Percentiles rank a stretch among this genome's conserved stretches.
These are phyloP conservation scores for Trypoxylus dichotomus DNA, from an alignment of 1,140 invertebrate genomes.

Conservation along the genomic window DNA sequence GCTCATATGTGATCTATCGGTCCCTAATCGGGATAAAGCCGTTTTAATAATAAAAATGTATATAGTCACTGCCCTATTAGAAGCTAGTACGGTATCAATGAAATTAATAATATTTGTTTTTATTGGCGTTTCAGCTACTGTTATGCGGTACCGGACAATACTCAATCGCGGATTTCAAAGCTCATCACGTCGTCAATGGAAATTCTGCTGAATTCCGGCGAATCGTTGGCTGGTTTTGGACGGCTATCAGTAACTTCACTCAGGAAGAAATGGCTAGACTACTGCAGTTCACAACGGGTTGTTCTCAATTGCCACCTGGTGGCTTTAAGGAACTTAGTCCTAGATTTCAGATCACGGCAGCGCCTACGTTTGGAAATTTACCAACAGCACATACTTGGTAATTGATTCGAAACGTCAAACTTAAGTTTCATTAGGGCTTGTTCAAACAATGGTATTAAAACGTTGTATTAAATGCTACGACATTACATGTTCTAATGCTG, in stretches of 20 bases:
- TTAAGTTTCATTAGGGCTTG: too few relatives aligned
- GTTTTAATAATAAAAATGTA: too few relatives aligned
- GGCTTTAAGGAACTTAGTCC: constrained; percentile 87
- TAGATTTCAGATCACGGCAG: constrained; percentile 87
- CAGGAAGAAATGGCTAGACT: constrained; percentile 91
- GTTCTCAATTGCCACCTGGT: constrained; percentile 87
- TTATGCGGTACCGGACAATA: constrained; percentile 93
- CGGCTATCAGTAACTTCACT: constrained; percentile 86
- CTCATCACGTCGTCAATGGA: constrained; percentile 84
- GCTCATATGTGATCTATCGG: too few relatives aligned
- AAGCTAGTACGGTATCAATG: not conserved
- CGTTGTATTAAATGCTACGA: too few relatives aligned
- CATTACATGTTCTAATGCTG: too few relatives aligned
- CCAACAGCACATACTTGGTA: constrained; percentile 93
- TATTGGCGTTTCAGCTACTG: constrained; percentile 67
- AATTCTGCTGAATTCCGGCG: constrained; percentile 80
- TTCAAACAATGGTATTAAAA: not conserved
- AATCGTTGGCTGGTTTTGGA: constrained; percentile 93
- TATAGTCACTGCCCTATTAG: not conserved
- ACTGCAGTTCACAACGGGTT: constrained; percentile 93
- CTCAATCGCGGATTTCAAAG: constrained; percentile 84
- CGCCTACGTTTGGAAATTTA: constrained; percentile 85
- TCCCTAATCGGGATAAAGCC: too few relatives aligned
- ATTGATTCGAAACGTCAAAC: too few relatives aligned
- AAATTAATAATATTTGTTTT: constrained; percentile 47